Base-by-base conservation (phyloP, 2,797 vertebrate species). In the Thaleichthys pacificus region DNA sequence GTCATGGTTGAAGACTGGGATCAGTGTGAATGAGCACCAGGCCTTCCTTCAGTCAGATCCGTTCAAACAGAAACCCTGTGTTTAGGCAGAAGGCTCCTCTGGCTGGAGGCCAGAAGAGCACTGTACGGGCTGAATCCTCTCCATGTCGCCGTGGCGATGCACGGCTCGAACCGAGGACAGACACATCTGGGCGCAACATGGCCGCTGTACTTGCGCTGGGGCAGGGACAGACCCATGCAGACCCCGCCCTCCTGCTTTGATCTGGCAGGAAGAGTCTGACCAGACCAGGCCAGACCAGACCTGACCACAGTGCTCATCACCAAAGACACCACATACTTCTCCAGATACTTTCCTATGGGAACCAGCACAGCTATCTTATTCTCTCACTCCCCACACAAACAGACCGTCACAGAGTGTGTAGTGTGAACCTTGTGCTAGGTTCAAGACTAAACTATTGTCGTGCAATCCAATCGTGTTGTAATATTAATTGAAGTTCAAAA, bases 311-410 rank as follows among this genome's bases (percentile, higher is more conserved):
- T 24, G 21, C 64, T 15, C 42, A 47, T 47, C 42, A 47, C 42
- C 42, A 49, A 5, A 24, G 21, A 21, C 22, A 15, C 42, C 21
- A 12, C 38, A 66, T 38, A 26, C 14, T 42, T 49, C 38, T 42
- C 38, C 38, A 22, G 51, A 38, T 22, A 47, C 42, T 26, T 47
- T 66, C 64, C 64, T 49, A 49, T 66, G 42, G 64, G 64, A 66
- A 49, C 64, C 24, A 24, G 42, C 42, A 47, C 9, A 60, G 62
- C 35, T 35, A 47, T 47, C n/a, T 62, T 7, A 32, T 17, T 38
- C 32, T 11, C 32, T 54, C 51, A n/a, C 51, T n/a, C 19, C 15
- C 51, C 51, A 17, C 51, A 56, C 51, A 17, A n/a, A 56, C 51
- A 5, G 19, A 56, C 51, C 3, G 7, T 56, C 4, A 56, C 17